These are phyloP conservation scores for Antedon bifida DNA, from an alignment of 35 echinoderm and acorn worm species.

Conservation along the genomic window DNA sequence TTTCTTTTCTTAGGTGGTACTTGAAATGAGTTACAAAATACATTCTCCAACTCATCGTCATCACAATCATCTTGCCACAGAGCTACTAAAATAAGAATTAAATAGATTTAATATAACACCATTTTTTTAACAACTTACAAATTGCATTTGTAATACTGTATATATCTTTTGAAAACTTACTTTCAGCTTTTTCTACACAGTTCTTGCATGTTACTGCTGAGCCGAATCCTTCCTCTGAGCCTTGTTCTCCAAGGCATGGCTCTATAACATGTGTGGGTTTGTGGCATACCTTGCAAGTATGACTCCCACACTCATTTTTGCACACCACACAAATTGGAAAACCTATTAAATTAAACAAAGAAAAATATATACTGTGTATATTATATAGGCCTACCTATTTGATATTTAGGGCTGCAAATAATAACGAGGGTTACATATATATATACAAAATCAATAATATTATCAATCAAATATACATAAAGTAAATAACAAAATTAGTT, in stretches of 20 bases:
- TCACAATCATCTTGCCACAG: neutral
- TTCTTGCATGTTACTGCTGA: neutral
- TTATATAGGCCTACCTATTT: no score
- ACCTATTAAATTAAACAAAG: neutral
- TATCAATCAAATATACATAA: no score
- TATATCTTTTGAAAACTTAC: neutral
- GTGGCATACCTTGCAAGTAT: neutral
- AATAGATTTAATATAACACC: neutral
- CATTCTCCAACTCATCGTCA: neutral
- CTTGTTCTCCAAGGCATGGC: neutral
- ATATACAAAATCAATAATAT: no score
- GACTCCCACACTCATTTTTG: neutral
- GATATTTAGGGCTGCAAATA: no score
- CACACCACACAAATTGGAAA: neutral
- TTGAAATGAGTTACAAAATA: neutral
- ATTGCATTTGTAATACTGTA: no score
- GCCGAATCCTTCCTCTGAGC: neutral
- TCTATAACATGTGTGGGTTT: neutral
- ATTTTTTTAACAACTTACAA: no score
- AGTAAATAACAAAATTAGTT: no score
- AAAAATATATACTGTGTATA: neutral
- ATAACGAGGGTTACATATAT: no score
- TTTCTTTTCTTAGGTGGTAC: neutral
- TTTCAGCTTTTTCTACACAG: neutral
- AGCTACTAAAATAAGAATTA: neutral